These are phyloP conservation scores for Squalus acanthias DNA, from an alignment of 2,797 vertebrate species.

Conservation along the genomic window DNA sequence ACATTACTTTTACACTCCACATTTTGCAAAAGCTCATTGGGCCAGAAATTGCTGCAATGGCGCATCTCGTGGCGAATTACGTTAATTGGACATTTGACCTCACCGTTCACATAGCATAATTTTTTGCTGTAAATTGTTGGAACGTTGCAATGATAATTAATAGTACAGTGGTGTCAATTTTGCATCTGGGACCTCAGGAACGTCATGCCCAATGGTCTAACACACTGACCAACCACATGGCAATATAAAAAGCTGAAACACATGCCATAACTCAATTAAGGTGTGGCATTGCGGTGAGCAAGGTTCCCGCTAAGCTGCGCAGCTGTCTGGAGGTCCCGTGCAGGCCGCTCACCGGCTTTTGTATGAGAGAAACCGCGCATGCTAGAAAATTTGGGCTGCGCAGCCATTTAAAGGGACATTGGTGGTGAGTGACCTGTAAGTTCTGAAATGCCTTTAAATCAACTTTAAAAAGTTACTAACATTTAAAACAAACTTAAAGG, in stretches of 20 bases:
- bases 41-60: background rate
- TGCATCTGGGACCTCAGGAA: background rate
- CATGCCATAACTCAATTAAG: background rate
- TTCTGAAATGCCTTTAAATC: background rate
- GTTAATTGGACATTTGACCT: background rate
- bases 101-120: background rate
- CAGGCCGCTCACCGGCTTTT: too few relatives aligned
- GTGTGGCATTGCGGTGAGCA: background rate
- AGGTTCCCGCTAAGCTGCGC: too few relatives aligned
- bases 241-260: background rate
- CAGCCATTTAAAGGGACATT: too few relatives aligned
- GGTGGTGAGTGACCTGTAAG: background rate
- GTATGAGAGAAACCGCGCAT: too few relatives aligned
- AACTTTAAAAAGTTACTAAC: background rate
- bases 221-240: background rate
- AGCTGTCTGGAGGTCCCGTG: too few relatives aligned
- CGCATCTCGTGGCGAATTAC: background rate
- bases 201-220: background rate
- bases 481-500: background rate
- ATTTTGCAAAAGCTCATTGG: background rate
- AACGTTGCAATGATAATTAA: background rate
- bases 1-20: background rate
- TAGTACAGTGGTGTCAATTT: background rate
- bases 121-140: background rate
- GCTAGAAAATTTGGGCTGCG: too few relatives aligned